A percentile compares a stretch with the other conserved stretches of the same genome.
phyloP scores from a whole-genome alignment of 2,888 invertebrate species.

The Synanthedon myopaeformis region DNA sequence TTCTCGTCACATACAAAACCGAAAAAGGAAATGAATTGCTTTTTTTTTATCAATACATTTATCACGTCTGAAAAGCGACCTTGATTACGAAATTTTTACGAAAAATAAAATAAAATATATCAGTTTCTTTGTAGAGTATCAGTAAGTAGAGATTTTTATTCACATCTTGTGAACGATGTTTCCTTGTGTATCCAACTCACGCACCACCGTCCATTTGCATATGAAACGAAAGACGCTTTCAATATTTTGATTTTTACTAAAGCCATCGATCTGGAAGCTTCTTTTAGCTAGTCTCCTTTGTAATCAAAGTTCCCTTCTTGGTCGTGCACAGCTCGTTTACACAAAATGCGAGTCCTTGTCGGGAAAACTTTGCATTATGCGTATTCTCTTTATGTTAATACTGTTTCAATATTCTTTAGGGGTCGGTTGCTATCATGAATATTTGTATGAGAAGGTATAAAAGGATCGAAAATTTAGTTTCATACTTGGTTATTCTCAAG shows the following conservation, averaged over 20 bases:
- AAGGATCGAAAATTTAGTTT: neutral
- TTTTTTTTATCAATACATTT: no score
- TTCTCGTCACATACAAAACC: slow-evolving; percentile 17
- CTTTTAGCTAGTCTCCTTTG: slow-evolving; percentile 17
- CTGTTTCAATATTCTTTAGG: slow-evolving; percentile 8
- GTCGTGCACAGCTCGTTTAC: slow-evolving; percentile 22
- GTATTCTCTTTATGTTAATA: slow-evolving; percentile 14
- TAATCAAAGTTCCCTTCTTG: slow-evolving; percentile 25
- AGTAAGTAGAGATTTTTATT: neutral
- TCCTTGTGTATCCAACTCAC: slow-evolving; percentile 32
- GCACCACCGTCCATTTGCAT: slow-evolving; percentile 47
- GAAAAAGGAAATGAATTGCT: no score
- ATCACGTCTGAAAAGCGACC: no score
- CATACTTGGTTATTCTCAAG: slow-evolving; percentile 22
- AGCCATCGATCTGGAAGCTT: slow-evolving; percentile 26
- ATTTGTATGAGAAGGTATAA: slow-evolving; percentile 4
- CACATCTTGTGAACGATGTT: slow-evolving; percentile 14
- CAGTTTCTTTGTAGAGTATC: no score
- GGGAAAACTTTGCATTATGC: slow-evolving; percentile 5
- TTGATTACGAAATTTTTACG: no score
- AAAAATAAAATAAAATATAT: no score
- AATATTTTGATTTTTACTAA: slow-evolving; percentile 51
- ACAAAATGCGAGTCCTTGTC: slow-evolving; percentile 22
- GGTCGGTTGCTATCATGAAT: slow-evolving; percentile 5
- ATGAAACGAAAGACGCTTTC: slow-evolving; percentile 46